Conservation (phyloP, 2,888 invertebrate genomes). For the Parascotia fuliginaria region DNA sequence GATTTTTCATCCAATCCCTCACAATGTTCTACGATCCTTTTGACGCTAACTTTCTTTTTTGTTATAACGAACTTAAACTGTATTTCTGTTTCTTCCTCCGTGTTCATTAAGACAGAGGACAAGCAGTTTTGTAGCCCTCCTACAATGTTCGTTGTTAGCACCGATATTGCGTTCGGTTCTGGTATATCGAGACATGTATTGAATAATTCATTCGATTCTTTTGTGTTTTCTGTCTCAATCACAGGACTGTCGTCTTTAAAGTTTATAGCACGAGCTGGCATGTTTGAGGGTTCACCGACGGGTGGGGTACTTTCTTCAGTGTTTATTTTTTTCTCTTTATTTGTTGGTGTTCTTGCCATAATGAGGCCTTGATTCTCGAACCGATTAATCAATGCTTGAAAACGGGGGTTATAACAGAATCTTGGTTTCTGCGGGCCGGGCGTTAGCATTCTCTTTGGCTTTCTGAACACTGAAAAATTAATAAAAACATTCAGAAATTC, state of each 20-base stretch:
- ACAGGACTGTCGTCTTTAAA: constrained; percentile 78
- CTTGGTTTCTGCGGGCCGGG: constrained; percentile 75
- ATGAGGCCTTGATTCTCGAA: constrained; percentile 71
- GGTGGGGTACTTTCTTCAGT: constrained; percentile 68
- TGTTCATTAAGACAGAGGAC: constrained; percentile 64
- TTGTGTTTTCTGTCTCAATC: constrained; percentile 60
- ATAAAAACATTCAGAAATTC: constrained; percentile 3
- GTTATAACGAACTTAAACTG: constrained; percentile 80
- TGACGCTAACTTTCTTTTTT: constrained; percentile 73
- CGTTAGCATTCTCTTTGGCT: constrained; percentile 79
- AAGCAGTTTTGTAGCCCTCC: constrained; percentile 74
- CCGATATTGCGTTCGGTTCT: constrained; percentile 63
- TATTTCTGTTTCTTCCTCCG: constrained; percentile 77
- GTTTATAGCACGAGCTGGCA: constrained; percentile 76
- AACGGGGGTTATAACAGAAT: constrained; percentile 70
- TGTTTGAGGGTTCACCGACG: constrained; percentile 61
- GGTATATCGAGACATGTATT: constrained; percentile 70
- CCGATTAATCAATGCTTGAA: constrained; percentile 78
- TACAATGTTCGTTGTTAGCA: constrained; percentile 71
- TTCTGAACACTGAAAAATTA: constrained; percentile 69
- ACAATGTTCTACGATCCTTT: constrained; percentile 57
- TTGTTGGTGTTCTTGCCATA: constrained; percentile 66
- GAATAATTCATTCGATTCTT: constrained; percentile 73
- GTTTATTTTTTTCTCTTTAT: constrained; percentile 49
- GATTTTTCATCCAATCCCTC: constrained; percentile 50